Base-by-base conservation (phyloP, 2,888 invertebrate species). In the Nymphalis c-album region DNA sequence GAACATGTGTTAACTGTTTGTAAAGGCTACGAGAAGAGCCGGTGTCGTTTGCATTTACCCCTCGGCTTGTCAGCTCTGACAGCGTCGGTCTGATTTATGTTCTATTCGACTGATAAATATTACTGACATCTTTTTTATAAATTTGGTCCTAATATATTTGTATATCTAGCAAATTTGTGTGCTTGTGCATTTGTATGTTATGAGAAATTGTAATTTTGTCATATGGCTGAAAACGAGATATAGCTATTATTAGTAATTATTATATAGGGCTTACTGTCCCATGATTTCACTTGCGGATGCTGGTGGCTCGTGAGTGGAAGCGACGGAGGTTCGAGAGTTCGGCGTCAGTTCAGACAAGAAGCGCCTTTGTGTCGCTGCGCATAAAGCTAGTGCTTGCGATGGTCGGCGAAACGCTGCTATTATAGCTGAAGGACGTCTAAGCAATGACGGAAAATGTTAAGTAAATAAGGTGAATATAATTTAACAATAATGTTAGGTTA, bases 351-450 rank as follows among this genome's bases (percentile, higher is more conserved):
- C 91, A 0, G 91, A 90, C 1, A 92, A 78, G 76, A 92, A 92
- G 7, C 88, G 79, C 2, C 91, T 82, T 71, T 92, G 92, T 2
- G 91, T 90, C 1, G 94, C 93, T 26, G 94, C 94, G 67, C 93
- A 93, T 53, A 94, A 77, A 1, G 94, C 94, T 40, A 94, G 82
- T n/a, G 93, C 93, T 77, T 94, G 94, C 53, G 94, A 94, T 6
- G 94, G 94, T 47, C 94, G 87, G 7, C 94, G 91, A 69, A 94
- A 91, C 20, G 94, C 94, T n/a, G 94, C 94, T 71, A 94, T 93
- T 59, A 95, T 93, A 1, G 93, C 92, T 8, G 95, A 94, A 0
- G 94, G 94, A 55, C 95, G 91, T 78, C 95, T 93, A 75, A 45
- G 17, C 18, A 63, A 61, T 53, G 45, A 6, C 5, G 17, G 7